phyloP scores from a whole-genome alignment of 2,888 invertebrate genomes.

The Thumatha senex region DNA sequence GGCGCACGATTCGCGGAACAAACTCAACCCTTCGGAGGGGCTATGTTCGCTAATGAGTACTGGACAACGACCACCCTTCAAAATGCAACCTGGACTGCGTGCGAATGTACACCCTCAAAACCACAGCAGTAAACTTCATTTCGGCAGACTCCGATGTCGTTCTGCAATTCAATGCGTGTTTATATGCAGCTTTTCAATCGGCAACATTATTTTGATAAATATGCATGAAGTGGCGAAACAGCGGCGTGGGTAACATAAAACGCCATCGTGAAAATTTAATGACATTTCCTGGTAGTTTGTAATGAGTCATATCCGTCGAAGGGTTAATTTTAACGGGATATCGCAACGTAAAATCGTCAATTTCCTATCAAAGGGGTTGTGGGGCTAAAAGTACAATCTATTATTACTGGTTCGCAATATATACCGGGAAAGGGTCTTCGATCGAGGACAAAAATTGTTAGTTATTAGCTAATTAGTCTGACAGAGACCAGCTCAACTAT shows the following conservation, averaged over 20 bases:
- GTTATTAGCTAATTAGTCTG: not conserved
- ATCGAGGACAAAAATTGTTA: not conserved
- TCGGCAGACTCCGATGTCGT: constrained; percentile 53
- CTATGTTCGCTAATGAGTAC: constrained; percentile 75
- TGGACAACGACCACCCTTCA: constrained; percentile 65
- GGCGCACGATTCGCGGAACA: constrained; percentile 68
- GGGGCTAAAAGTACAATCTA: constrained; percentile 32
- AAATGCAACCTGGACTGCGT: constrained; percentile 58
- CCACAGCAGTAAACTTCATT: constrained; percentile 70
- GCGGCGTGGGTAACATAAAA: constrained; percentile 74
- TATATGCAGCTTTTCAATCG: constrained; percentile 82
- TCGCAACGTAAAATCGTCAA: constrained; percentile 66
- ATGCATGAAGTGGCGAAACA: constrained; percentile 79
- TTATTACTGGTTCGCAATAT: constrained; percentile 38
- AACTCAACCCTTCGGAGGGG: constrained; percentile 69
- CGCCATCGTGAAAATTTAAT: constrained; percentile 82
- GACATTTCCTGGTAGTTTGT: constrained; percentile 78
- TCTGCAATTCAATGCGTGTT: constrained; percentile 76
- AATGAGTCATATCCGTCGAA: constrained; percentile 81
- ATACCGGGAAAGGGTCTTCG: constrained; percentile 14
- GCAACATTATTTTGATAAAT: constrained; percentile 82
- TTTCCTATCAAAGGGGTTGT: constrained; percentile 51
- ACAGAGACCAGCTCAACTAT: not conserved
- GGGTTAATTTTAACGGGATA: constrained; percentile 78
- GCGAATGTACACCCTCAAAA: constrained; percentile 73